phyloP scores from a whole-genome alignment of 2,888 invertebrate species.

The Peribatodes rhomboidaria region DNA sequence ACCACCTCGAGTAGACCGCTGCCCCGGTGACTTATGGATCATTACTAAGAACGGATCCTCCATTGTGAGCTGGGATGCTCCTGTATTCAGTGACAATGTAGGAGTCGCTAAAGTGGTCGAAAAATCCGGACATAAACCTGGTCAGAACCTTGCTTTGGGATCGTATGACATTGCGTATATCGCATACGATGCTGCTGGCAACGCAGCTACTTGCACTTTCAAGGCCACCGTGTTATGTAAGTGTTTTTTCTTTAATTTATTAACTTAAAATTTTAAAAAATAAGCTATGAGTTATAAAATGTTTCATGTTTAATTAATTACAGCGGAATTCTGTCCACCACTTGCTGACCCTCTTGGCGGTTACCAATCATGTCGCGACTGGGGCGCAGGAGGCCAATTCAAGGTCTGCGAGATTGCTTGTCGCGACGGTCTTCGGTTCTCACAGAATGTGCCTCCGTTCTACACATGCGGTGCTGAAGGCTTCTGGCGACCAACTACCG shows the following conservation, averaged over 20 bases:
- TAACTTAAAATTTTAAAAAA: neutral
- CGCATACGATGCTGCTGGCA: conserved; percentile 97
- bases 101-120: conserved; percentile 93
- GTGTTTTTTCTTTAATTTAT: conserved; percentile 61
- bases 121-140: conserved; percentile 94
- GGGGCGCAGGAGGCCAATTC: conserved; percentile 98
- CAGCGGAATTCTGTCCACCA: conserved; percentile 96
- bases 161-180: conserved; percentile 97
- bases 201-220: conserved; percentile 96
- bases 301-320: conserved; percentile 52
- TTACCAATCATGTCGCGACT: conserved; percentile 96
- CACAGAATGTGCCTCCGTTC: conserved; percentile 97
- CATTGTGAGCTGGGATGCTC: conserved; percentile 96
- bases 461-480: conserved; percentile 99
- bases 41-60: conserved; percentile 97
- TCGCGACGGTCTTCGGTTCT: conserved; percentile 94
- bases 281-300: neutral
- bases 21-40: conserved; percentile 97
- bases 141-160: conserved; percentile 96
- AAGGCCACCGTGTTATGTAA: conserved; percentile 95
- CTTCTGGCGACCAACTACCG: conserved; percentile 96
- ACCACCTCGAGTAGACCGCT: conserved; percentile 94
- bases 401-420: conserved; percentile 97
- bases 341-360: conserved; percentile 96
- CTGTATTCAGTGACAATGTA: conserved; percentile 95